Evolutionary conservation across 1,140 invertebrate species (phyloP).

Genomic region (Cydia splendana): DNA sequence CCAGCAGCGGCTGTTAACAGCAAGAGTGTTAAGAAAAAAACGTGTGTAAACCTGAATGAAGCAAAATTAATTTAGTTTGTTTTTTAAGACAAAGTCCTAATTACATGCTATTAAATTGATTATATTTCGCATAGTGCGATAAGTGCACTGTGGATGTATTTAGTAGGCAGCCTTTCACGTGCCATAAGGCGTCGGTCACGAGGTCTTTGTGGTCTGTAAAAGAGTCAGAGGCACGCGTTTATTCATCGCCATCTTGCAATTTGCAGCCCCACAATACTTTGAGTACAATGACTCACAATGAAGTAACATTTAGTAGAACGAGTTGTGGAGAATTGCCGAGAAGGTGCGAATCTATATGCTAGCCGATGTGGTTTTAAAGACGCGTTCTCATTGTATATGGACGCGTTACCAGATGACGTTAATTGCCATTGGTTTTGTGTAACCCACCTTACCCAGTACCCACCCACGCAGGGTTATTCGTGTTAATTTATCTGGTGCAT

Average conservation of each 20-base stretch:
- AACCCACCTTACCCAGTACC: too few species aligned
- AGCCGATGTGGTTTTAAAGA: slow-evolving; percentile 10
- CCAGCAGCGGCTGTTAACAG: neutral
- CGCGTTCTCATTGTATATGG: neutral
- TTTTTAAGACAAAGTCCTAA: slow-evolving; percentile 1
- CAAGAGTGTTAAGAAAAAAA: neutral
- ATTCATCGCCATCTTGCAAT: slow-evolving; percentile 11
- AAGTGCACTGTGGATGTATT: slow-evolving; percentile 21
- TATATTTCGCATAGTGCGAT: slow-evolving; percentile 38
- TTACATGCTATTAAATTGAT: slow-evolving; percentile 33
- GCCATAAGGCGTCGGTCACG: slow-evolving; percentile 53
- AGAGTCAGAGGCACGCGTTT: slow-evolving; percentile 14
- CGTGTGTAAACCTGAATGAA: neutral
- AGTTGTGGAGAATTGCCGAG: neutral
- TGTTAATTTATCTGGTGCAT: neutral
- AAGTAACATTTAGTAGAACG: slow-evolving; percentile 34
- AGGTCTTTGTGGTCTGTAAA: slow-evolving; percentile 41
- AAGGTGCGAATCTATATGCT: slow-evolving; percentile 15
- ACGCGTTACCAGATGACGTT: slow-evolving; percentile 16
- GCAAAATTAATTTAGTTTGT: neutral
- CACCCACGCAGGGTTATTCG: neutral
- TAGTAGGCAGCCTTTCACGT: slow-evolving; percentile 22
- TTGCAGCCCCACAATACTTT: slow-evolving; percentile 4
- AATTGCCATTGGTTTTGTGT: neutral
- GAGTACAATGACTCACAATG: slow-evolving; percentile 37